phyloP scores from a whole-genome alignment of 2,888 invertebrate genomes.

The Tortricodes alternella region DNA sequence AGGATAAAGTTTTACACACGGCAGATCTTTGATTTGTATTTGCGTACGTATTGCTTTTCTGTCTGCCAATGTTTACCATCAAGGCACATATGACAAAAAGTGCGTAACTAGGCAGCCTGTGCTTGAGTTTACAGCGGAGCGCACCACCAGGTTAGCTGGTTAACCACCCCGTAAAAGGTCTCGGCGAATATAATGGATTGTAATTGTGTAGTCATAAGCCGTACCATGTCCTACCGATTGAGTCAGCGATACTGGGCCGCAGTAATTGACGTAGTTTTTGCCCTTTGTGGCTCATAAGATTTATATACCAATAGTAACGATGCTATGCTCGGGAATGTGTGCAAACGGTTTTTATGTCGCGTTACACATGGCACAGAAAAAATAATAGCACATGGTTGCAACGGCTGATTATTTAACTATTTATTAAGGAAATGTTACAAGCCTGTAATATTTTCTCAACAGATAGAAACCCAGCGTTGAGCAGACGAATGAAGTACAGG shows the following conservation, averaged over 20 bases:
- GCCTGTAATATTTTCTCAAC: not conserved
- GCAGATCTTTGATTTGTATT: too few species aligned
- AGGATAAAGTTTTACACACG: too few species aligned
- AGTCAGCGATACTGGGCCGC: slow-evolving; percentile 64
- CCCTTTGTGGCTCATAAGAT: slow-evolving; percentile 37
- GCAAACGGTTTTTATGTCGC: slow-evolving; percentile 26
- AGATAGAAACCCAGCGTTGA: too few species aligned
- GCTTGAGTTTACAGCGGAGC: slow-evolving; percentile 13
- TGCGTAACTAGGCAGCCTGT: not conserved
- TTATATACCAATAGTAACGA: slow-evolving; percentile 40
- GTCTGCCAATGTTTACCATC: too few species aligned
- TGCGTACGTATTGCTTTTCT: too few species aligned
- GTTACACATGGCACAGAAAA: slow-evolving; percentile 8
- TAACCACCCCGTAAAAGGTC: slow-evolving; percentile 67
- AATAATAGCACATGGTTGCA: slow-evolving; percentile 14
- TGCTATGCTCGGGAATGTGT: slow-evolving; percentile 33
- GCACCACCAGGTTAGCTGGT: slow-evolving; percentile 49
- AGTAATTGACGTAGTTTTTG: slow-evolving; percentile 66
- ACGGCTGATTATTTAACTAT: not conserved
- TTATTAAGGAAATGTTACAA: not conserved
- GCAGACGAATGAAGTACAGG: too few species aligned
- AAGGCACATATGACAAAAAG: not conserved
- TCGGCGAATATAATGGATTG: slow-evolving; percentile 71
- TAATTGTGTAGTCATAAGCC: slow-evolving; percentile 79
- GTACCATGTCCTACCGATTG: slow-evolving; percentile 65